A percentile compares a stretch with the other conserved stretches of the same genome.
Conservation (phyloP, 2,797 vertebrate genomes). For the Crax fasciolata region DNA sequence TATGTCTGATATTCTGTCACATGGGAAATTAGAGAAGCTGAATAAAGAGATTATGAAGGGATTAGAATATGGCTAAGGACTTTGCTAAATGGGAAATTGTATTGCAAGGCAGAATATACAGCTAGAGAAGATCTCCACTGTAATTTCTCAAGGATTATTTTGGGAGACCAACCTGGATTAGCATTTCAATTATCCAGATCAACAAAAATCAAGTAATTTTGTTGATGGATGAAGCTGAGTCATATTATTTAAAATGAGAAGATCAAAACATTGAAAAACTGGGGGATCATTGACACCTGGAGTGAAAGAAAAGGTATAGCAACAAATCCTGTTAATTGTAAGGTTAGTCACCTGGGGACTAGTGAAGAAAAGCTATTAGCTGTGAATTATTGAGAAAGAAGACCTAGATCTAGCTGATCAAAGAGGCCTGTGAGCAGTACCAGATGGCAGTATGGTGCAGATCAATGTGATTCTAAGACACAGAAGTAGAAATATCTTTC, state of each 20-base stretch:
- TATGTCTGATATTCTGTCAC: conserved; percentile 74
- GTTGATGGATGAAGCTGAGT: neutral
- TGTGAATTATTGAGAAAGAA: conserved; percentile 13
- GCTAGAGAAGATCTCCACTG: conserved; percentile 38
- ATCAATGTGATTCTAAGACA: neutral
- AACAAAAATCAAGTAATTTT: neutral
- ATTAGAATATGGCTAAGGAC: conserved; percentile 71
- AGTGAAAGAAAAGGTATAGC: neutral
- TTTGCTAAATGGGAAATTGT: conserved; percentile 68
- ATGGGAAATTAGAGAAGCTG: conserved; percentile 76
- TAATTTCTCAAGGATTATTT: conserved; percentile 75
- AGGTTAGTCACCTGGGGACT: conserved; percentile 3
- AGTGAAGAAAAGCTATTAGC: conserved; percentile 7
- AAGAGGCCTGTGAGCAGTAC: neutral
- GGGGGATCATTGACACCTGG: neutral
- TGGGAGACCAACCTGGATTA: conserved; percentile 46
- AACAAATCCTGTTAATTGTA: conserved; percentile 11
- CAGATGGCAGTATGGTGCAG: neutral
- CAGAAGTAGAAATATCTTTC: neutral
- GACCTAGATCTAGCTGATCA: neutral
- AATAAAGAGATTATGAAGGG: conserved; percentile 76
- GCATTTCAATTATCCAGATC: conserved; percentile 47
- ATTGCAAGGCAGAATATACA: conserved; percentile 30
- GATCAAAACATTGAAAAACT: neutral
- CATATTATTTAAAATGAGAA: neutral